Base-by-base conservation (phyloP, 2,113 vertebrate species). In the Panurus biarmicus region DNA sequence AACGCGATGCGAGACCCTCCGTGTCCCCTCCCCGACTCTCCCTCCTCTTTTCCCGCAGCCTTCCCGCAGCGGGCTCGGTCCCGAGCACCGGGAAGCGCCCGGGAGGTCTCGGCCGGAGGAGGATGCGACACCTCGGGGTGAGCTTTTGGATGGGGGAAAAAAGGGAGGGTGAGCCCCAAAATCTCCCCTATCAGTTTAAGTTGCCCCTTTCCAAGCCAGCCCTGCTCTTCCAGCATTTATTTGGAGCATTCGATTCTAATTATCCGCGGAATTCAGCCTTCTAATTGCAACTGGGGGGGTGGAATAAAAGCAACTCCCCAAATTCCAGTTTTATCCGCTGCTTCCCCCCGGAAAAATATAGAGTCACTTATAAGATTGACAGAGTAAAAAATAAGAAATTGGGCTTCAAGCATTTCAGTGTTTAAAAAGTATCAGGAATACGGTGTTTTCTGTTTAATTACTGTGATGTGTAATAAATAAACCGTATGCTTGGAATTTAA, bases 211-310 rank as follows among this genome's bases (percentile, higher is more conserved):
- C 47, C 4, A 8, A 88, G 61, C 9, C 11, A 54, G 60, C 24
- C 25, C 57, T 4, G 53, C 23, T 9, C 57, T 84, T 48, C 18
- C 42, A 51, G 78, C 53, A 1, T 62, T 91, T 58, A 70, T 82
- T 87, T 57, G 77, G 60, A 93, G 93, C 95, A 96, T 97, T 97
- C 95, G 97, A 97, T 97, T 97, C 33, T 93, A 96, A 96, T 97
- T 97, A 96, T 35, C 85, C 0, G 28, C 16, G 75, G 94, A 87
- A 94, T 94, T 66, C 81, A 70, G 94, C 82, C 28, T 66, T 85
- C 58, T 96, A 96, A 96, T 93, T 96, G 89, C 26, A 10, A 47
- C 50, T 61, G 6, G 33, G 4, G 6, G 28, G 10, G 5, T 3
- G 12, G 6, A 47, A 56, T 89, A 77, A 79, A 71, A 66, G 28